Evolutionary conservation across 64 coral and sea anemone genomes (phyloP).

Genomic region (Platygyra sinensis): DNA sequence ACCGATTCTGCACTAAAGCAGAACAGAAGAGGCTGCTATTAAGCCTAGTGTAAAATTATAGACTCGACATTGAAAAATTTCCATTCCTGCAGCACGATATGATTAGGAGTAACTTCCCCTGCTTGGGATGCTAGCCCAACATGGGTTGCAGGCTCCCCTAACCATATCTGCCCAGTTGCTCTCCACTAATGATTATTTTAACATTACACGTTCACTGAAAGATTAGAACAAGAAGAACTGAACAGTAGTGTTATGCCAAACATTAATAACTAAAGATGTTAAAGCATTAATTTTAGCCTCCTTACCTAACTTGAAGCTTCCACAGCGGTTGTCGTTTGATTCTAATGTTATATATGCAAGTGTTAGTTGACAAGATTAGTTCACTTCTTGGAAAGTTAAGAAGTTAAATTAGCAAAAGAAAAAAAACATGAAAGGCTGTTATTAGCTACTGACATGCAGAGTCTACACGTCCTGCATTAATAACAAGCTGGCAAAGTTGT

Average conservation of each 20-base stretch:
- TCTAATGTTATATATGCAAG: neutral
- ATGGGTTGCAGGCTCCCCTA: no score
- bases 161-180: no score
- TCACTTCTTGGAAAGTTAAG: neutral
- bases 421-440: neutral
- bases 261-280: neutral
- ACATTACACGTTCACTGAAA: no score
- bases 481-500: neutral
- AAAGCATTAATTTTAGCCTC: neutral
- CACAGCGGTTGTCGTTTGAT: constrained; percentile 11
- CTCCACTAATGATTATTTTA: no score
- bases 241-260: neutral
- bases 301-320: constrained; percentile 30
- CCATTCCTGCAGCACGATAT: no score
- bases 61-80: no score
- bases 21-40: no score
- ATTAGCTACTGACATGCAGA: neutral
- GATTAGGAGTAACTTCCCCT: no score
- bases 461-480: neutral
- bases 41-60: no score
- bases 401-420: neutral
- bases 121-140: no score
- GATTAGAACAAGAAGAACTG: neutral
- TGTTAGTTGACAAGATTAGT: constrained; percentile 39
- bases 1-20: no score